Evolutionary conservation across 1,140 invertebrate species (phyloP), one percentile per base, ranked within the genome.

Genomic region (Nixonia krombeini): DNA sequence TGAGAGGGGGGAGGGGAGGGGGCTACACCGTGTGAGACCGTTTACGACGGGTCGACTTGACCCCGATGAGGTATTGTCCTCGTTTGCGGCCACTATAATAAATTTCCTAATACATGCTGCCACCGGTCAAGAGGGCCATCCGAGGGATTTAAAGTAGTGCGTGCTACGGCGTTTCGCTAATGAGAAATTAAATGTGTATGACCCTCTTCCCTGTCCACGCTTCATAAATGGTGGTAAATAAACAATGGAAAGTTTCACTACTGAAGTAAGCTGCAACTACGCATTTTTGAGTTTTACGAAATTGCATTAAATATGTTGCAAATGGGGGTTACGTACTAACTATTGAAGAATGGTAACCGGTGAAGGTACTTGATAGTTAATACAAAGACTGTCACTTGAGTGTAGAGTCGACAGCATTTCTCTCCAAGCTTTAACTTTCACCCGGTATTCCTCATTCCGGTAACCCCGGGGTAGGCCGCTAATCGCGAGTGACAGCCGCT

Each of bases 291-390:
- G n/a, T n/a, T n/a, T n/a, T n/a, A n/a, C n/a, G n/a, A n/a, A n/a
- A n/a, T n/a, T n/a, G n/a, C n/a, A n/a, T n/a, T n/a, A n/a, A n/a
- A n/a, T n/a, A n/a, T n/a, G n/a, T n/a, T n/a, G n/a, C n/a, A n/a
- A n/a, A n/a, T n/a, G n/a, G n/a, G n/a, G n/a, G n/a, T n/a, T n/a
- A n/a, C n/a, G n/a, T n/a, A n/a, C n/a, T n/a, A n/a, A n/a, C n/a
- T n/a, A n/a, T n/a, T n/a, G 21, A 21, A 21, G 21, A 21, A 21
- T 66, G 61, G n/a, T n/a, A n/a, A n/a, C n/a, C n/a, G n/a, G 46
- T 66, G 62, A 53, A 70, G 57, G 66, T 61, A 70, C 62, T 61
- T 66, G 62, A 70, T 70, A 70, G 61, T 65, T 64, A 67, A 67
- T 61, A 67, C 31, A 26, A 70, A 58, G 51, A 55, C 53, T 71